These are phyloP conservation scores for Hartigia nigra DNA, from an alignment of 2,888 invertebrate species.

Conservation along the genomic window DNA sequence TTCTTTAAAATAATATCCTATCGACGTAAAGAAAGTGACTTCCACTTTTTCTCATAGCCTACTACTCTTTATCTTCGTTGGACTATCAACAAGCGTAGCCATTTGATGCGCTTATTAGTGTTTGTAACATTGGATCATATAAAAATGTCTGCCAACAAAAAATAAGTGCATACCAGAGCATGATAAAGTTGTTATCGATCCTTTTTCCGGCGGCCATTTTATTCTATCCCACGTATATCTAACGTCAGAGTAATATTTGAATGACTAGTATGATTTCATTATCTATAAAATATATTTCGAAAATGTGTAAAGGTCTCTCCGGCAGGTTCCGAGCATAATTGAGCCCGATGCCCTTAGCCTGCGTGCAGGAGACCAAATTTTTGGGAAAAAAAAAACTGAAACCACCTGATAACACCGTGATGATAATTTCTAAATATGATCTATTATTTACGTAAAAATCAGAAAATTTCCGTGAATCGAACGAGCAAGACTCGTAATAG, in stretches of 20 bases:
- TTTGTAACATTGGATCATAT: neutral
- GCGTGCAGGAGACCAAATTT: neutral
- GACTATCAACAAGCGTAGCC: neutral
- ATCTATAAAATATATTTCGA: neutral
- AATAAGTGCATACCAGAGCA: neutral
- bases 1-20: neutral
- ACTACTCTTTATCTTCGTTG: neutral
- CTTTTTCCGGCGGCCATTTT: neutral
- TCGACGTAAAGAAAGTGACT: neutral
- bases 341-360: slow-evolving; percentile 32
- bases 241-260: neutral
- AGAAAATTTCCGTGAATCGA: neutral
- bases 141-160: neutral
- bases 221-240: neutral
- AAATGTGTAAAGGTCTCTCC: neutral
- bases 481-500: neutral
- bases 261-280: neutral
- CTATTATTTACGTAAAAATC: neutral
- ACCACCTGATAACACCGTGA: neutral
- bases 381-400: neutral
- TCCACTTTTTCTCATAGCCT: neutral
- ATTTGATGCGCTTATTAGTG: neutral
- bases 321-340: slow-evolving; percentile 28
- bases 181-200: neutral
- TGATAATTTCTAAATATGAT: neutral